These are phyloP conservation scores for Amorpha juglandis DNA, from an alignment of 2,888 invertebrate genomes.

Conservation along the genomic window DNA sequence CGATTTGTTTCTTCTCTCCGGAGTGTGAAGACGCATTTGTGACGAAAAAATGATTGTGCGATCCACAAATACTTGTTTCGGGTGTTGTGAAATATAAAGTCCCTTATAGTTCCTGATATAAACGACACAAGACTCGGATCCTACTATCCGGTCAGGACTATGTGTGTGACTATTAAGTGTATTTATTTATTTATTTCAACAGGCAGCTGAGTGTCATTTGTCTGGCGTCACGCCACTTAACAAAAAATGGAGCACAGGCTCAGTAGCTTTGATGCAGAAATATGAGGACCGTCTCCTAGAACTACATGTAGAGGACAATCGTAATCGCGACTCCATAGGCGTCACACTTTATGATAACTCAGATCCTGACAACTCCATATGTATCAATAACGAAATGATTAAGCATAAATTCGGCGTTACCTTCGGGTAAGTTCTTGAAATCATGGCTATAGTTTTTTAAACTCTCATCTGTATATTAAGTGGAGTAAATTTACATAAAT, in stretches of 20 bases:
- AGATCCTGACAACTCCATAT: constrained; percentile 55
- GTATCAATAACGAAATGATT: constrained; percentile 72
- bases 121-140: too few species aligned
- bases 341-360: constrained; percentile 61
- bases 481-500: too few species aligned
- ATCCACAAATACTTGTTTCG: too few species aligned
- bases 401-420: constrained; percentile 68
- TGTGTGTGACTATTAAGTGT: too few species aligned
- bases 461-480: too few species aligned
- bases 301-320: constrained; percentile 63
- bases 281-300: constrained; percentile 53
- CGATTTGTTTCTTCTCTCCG: too few species aligned
- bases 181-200: not conserved
- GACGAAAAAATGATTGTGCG: too few species aligned
- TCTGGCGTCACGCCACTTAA: constrained; percentile 70
- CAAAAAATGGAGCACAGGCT: constrained; percentile 65
- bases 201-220: constrained; percentile 74
- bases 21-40: too few species aligned
- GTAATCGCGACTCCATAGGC: constrained; percentile 58
- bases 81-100: too few species aligned
- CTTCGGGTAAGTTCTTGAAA: constrained; percentile 63
- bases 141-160: too few species aligned
- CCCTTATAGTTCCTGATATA: too few species aligned
- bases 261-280: constrained; percentile 60
- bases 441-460: not conserved